phyloP scores from a whole-genome alignment of 2,113 vertebrate genomes.

The Todiramphus saurophagus region DNA sequence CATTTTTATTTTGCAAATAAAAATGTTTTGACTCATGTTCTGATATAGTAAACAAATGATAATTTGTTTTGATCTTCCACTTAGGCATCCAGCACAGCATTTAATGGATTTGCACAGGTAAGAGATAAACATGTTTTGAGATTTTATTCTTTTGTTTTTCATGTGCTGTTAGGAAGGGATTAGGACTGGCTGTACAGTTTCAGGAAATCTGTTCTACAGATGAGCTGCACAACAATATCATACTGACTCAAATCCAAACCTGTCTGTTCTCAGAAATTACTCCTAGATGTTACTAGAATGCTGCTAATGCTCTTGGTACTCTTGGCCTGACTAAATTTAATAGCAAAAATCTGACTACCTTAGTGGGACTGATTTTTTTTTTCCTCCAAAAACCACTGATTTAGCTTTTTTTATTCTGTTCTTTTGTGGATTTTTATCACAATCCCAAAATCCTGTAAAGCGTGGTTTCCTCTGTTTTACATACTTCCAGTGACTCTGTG shows the following conservation, averaged over 20 bases:
- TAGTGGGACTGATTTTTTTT: not conserved
- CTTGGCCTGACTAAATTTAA: not conserved
- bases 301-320: not conserved
- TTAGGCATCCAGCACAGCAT: slow-evolving; percentile 81
- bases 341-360: not conserved
- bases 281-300: not conserved
- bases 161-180: not conserved
- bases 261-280: not conserved
- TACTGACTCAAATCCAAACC: not conserved
- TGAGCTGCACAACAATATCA: not conserved
- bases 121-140: slow-evolving; percentile 23
- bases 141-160: not conserved
- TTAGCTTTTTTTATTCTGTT: not conserved
- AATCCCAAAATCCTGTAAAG: not conserved
- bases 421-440: not conserved
- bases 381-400: not conserved
- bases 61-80: slow-evolving; percentile 66
- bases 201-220: not conserved
- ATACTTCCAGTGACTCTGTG: not conserved
- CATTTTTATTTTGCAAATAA: slow-evolving; percentile 54
- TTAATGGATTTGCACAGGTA: slow-evolving; percentile 91
- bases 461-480: not conserved
- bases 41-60: not conserved
- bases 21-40: slow-evolving; percentile 8
- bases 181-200: not conserved